Evolutionary conservation across 2,888 invertebrate species (phyloP), one percentile per base, ranked within the genome.

Genomic region (Oxytorus armatus): DNA sequence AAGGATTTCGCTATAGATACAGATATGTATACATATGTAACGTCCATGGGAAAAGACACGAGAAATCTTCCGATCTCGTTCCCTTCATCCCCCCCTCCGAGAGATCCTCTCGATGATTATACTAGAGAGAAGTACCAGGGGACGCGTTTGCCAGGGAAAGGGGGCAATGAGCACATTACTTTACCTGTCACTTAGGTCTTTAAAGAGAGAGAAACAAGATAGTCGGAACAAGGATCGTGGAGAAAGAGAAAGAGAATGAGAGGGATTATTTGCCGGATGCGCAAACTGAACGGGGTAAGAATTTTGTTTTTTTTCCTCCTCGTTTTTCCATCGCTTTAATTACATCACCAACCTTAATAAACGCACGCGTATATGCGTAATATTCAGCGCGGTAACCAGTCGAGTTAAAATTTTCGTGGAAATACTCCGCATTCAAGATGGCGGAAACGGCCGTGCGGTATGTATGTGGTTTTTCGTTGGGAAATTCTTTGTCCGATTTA

Each of bases 171-270:
- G 82, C 84, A n/a, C n/a, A 84, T 84, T 83, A 83, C 77, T 83
- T 84, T 82, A 79, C 78, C 84, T 84, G 84, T 84, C 84, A 84
- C 84, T 84, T 82, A 82, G 83, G 84, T 84, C 85, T 86, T 86
- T 85, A 84, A 81, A 81, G 75, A 77, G 81, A 82, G 81, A 81
- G 77, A 77, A 76, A 76, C 66, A 57, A 23, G 33, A 47, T 16
- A 21, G 39, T 59, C n/a, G 51, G 66, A 63, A 55, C 29, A 51
- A 33, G 42, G 44, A 70, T 59, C 53, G 61, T 51, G 33, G 78
- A 74, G 79, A 77, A 72, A 79, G 75, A 77, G 81, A 81, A 77
- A 79, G 78, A 80, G 77, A 68, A 77, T 69, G 73, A 76, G 76
- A 72, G 78, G 77, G 59, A 74, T 74, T 66, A 81, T 77, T 79